Evolutionary conservation across 2,888 invertebrate genomes (phyloP).

Genomic region (Chelonus formosanus): DNA sequence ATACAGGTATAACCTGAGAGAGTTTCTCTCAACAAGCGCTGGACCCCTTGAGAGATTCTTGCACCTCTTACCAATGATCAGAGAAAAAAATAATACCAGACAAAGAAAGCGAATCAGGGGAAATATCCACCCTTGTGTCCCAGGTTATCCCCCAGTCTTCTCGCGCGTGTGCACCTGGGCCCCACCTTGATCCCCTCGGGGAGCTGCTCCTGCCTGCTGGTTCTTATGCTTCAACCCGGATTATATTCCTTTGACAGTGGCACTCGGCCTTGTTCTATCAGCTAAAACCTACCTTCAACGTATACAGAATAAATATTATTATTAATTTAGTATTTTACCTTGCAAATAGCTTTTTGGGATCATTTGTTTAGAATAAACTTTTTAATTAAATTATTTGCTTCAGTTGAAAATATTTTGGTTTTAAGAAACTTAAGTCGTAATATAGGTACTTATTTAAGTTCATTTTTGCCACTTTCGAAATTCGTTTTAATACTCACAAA

Average conservation of each 20-base stretch:
- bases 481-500: too few relatives aligned
- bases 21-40: slow-evolving; percentile 26
- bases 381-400: too few relatives aligned
- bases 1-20: slow-evolving; percentile 31
- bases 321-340: too few relatives aligned
- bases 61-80: slow-evolving; percentile 20
- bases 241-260: slow-evolving; percentile 28
- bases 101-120: slow-evolving; percentile 6
- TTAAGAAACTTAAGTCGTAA: too few relatives aligned
- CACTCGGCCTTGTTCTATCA: neutral
- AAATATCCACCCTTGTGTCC: slow-evolving; percentile 39
- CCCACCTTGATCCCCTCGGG: slow-evolving; percentile 46
- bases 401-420: too few relatives aligned
- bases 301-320: too few relatives aligned
- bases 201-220: slow-evolving; percentile 35
- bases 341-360: too few relatives aligned
- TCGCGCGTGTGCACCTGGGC: slow-evolving; percentile 53
- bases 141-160: slow-evolving; percentile 43
- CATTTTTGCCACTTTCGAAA: too few relatives aligned
- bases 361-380: too few relatives aligned
- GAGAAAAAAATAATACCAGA: slow-evolving; percentile 25
- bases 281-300: too few relatives aligned
- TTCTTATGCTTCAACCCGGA: slow-evolving; percentile 43
- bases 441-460: too few relatives aligned
- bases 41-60: slow-evolving; percentile 35